Evolutionary conservation across 2,113 vertebrate genomes (phyloP), one percentile per base, ranked within the genome.

Genomic region (Electrona antarctica): DNA sequence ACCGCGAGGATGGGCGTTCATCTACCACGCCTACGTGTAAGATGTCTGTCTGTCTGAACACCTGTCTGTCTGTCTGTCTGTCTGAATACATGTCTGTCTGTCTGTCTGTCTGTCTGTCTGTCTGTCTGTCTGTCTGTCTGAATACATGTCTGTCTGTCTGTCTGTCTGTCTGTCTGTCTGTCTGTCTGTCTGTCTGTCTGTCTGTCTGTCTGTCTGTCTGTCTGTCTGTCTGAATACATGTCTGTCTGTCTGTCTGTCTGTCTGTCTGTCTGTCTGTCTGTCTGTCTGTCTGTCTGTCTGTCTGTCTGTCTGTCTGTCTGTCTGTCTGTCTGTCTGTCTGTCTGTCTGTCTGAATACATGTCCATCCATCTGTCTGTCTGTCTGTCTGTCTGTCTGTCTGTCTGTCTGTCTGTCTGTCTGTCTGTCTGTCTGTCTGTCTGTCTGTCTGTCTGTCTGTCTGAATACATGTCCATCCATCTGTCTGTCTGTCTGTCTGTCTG

Each of bases 401-500:
- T 60, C n/a, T 60, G 58, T 21, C 61, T 46, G 9, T 28, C 9
- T 62, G 3, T 46, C 8, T 62, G 60, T 62, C 71, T 67, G 48
- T 70, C 48, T 28, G 13, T 65, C 47, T 41, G n/a, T n/a, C n/a
- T n/a, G n/a, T n/a, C n/a, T n/a, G n/a, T n/a, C n/a, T n/a, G 1
- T 59, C 45, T 46, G 9, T 48, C 14, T 65, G 3, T 71, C 73
- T 47, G 10, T 64, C 21, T 33, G 6, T 9, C 48, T 49, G 48
- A 49, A 49, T 9, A n/a, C n/a, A 8, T n/a, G 84, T 82, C 72
- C 85, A 56, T 21, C 0, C 14, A 33, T 29, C 54, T 68, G 56
- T 61, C 64, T 0, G 11, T 57, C 1, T 4, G 50, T 50, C 6
- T 7, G 47, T 56, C 63, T 84, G n/a, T 75, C 52, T 71, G 51